Evolutionary conservation across 2,888 invertebrate species (phyloP), one percentile per base, ranked within the genome.

Genomic region (Choreutis nemorana): DNA sequence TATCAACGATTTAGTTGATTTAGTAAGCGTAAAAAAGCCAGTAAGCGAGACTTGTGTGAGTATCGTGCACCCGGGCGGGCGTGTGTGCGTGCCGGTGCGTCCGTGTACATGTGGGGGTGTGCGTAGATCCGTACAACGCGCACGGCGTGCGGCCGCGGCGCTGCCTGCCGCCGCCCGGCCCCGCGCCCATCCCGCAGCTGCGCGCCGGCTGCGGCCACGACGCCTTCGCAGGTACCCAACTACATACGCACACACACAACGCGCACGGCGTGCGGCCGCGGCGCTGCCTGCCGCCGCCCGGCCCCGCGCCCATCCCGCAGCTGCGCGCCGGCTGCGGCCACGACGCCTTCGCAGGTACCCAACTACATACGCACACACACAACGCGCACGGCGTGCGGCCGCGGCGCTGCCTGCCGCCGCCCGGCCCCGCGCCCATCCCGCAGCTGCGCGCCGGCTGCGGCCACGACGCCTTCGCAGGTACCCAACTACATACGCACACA

Each of bases 351-450:
- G 68, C 82, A 83, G 67, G 68, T 67, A 65, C 48, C 41, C 30
- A 31, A n/a, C n/a, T n/a, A n/a, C n/a, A n/a, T n/a, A n/a, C n/a
- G n/a, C n/a, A n/a, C n/a, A n/a, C n/a, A n/a, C n/a, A n/a, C 81
- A 92, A 91, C 86, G 86, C 83, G 82, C 89, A 89, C 79, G 92
- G 91, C 77, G 91, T 92, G 81, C 86, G 87, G 63, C 91, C 89
- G 83, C 86, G 85, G 81, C 87, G 75, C 52, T 85, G 90, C 75
- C 86, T 93, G 80, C 89, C 91, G 75, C 87, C 89, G 82, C 86
- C 90, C 73, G 82, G 85, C 72, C 87, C 91, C 67, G 83, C 83
- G 68, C 87, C 91, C 72, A 94, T 94, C 70, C 93, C 93, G 65
- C 90, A 91, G 83, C 87, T 94, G 77, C 87, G 93, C 72, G 84